A percentile compares a stretch with the other conserved stretches of the same genome.
Conservation (phyloP, 1,140 invertebrate species). For the Sitophilus oryzae region DNA sequence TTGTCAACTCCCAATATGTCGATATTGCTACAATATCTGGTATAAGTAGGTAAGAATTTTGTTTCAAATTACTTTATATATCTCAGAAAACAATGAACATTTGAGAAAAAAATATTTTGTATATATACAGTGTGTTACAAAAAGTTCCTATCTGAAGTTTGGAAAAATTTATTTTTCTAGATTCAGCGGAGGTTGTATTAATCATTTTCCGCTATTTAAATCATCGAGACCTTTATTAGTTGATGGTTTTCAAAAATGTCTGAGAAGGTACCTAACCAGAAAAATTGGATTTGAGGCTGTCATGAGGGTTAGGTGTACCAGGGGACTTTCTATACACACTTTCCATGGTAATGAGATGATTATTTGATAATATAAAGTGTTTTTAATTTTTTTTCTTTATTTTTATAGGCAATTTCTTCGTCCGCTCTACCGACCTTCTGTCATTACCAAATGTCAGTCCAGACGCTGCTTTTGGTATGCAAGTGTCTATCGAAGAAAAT, state of each 20-base stretch:
- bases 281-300: slow-evolving; percentile 99
- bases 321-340: slow-evolving; percentile 89
- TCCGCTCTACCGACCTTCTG: slow-evolving; percentile 93
- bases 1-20: slow-evolving; percentile 87
- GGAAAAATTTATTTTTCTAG: slow-evolving; percentile 44
- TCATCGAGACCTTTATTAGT: slow-evolving; percentile 62
- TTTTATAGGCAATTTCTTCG: slow-evolving; percentile 81
- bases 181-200: slow-evolving; percentile 90
- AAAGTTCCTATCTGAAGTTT: too few species aligned
- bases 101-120: too few species aligned
- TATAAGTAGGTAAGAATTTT: slow-evolving; percentile 57
- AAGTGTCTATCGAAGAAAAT: slow-evolving; percentile 90
- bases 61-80: not conserved
- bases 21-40: slow-evolving; percentile 91
- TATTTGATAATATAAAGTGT: not conserved
- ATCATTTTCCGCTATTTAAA: slow-evolving; percentile 90
- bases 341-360: slow-evolving; percentile 73
- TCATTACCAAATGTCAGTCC: slow-evolving; percentile 97
- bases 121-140: too few species aligned
- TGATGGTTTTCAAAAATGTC: slow-evolving; percentile 68
- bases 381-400: not conserved
- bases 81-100: not conserved
- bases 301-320: slow-evolving; percentile 92
- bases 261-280: slow-evolving; percentile 85
- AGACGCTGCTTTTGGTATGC: slow-evolving; percentile 97